These are phyloP conservation scores for Pipa parva DNA, from an alignment of 2,113 vertebrate genomes.

Conservation along the genomic window DNA sequence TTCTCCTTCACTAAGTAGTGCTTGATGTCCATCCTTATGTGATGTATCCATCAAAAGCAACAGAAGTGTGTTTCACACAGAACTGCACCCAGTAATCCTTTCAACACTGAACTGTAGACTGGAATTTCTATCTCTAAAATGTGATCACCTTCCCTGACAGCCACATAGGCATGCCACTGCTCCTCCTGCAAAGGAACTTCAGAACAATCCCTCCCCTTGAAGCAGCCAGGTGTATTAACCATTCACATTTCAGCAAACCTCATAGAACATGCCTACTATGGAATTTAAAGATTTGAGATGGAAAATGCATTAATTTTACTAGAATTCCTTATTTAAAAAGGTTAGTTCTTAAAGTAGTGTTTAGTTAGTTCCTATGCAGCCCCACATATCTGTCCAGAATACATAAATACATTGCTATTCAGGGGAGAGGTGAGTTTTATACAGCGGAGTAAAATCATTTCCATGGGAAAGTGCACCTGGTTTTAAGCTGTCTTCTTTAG, in stretches of 20 bases:
- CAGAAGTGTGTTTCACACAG: constrained; percentile 6
- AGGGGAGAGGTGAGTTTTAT: no score
- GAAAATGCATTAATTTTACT: no score
- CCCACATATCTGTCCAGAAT: no score
- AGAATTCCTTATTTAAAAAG: no score
- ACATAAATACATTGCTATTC: no score
- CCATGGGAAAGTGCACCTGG: no score
- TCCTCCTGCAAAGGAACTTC: constrained; percentile 50
- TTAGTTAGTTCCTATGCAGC: no score
- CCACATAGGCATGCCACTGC: constrained; percentile 24
- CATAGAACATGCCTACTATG: not conserved
- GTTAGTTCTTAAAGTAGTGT: no score
- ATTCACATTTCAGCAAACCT: not conserved
- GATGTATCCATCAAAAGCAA: constrained; percentile 49
- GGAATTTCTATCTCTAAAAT: not conserved
- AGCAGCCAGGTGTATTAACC: constrained; percentile 28
- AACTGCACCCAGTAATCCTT: constrained; percentile 18
- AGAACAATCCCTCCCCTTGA: constrained; percentile 13
- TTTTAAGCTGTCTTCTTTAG: no score
- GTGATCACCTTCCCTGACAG: constrained; percentile 54
- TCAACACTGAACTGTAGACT: constrained; percentile 22
- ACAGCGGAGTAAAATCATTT: no score
- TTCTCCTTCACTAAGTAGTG: constrained; percentile 65
- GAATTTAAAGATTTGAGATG: no score
- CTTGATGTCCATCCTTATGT: constrained; percentile 51